Conservation (phyloP, 1,140 invertebrate species). For the Pseudachorutes palmiensis region DNA sequence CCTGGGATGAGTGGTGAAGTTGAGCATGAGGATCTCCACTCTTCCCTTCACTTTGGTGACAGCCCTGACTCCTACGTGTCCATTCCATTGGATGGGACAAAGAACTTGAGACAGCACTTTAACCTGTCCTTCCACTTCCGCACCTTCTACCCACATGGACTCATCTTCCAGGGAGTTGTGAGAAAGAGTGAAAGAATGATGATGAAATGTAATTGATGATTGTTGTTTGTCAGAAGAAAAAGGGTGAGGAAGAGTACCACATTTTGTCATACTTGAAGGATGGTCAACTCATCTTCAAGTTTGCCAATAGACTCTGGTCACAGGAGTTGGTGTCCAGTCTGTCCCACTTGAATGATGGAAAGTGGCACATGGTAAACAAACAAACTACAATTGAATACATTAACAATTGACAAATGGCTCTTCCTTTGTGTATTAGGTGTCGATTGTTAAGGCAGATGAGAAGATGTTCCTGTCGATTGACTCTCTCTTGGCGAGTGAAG, state of each 20-base stretch:
- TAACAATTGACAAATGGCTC: not conserved
- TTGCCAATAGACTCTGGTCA: constrained; percentile 56
- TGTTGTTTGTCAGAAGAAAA: constrained; percentile 36
- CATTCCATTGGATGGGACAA: constrained; percentile 54
- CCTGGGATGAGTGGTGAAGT: constrained; percentile 44
- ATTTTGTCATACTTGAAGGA: constrained; percentile 62
- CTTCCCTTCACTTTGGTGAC: constrained; percentile 81
- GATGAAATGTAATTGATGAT: no score
- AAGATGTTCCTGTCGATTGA: constrained; percentile 62
- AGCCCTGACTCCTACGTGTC: constrained; percentile 63
- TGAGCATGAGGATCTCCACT: constrained; percentile 51
- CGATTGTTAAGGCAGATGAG: constrained; percentile 52
- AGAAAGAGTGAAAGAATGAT: not conserved
- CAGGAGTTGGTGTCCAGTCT: constrained; percentile 54
- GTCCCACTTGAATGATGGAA: constrained; percentile 61
- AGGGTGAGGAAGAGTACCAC: constrained; percentile 55
- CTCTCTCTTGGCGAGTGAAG: constrained; percentile 47
- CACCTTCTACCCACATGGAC: constrained; percentile 73
- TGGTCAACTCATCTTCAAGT: constrained; percentile 58
- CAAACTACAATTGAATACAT: constrained; percentile 26
- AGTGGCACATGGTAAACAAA: constrained; percentile 62
- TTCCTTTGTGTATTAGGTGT: constrained; percentile 43
- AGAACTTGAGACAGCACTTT: constrained; percentile 62
- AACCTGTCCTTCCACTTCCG: constrained; percentile 70
- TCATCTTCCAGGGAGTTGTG: constrained; percentile 63